Evolutionary conservation across 2,888 invertebrate species (phyloP), one percentile per base, ranked within the genome.

Genomic region (Peribatodes rhomboidaria): DNA sequence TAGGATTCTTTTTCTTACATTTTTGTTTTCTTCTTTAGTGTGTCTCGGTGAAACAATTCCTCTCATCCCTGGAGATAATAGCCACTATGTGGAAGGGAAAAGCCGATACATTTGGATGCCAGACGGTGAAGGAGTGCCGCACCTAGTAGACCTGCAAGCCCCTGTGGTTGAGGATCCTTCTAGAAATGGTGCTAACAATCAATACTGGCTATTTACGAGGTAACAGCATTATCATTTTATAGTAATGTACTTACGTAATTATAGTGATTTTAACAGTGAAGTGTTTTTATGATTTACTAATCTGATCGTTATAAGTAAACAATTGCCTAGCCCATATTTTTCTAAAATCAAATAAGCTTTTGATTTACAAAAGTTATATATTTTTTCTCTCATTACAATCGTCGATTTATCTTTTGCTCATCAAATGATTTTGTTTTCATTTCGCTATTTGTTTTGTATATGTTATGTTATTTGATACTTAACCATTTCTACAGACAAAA

Each of bases 91-190:
- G 46, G 86, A 86, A 57, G 86, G 87, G 0, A 80, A 76, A 47
- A 84, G 84, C 69, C 84, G 81, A 14, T 87, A 83, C 71, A 79
- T 88, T 33, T 87, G 85, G 86, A 86, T 88, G 78, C 85, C 87
- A 1, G 85, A 88, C 70, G 81, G 82, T 7, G 79, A 86, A 1
- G 84, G 82, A 2, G 74, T 73, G 0, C 85, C 85, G 0, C 79
- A 78, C 1, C 70, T 88, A 10, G 86, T 88, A 1, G 88, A 88
- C 68, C 76, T 87, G 0, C 62, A 84, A 0, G 80, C 73, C 31
- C 78, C 82, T 0, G 1, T 68, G 0, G 18, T 82, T 9, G 16
- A 35, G 10, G 50, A 50, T 10, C 70, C 42, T 2, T 70, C 37
- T 1, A 79, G 81, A 59, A 83, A 81, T 54, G 85, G 85, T 9